These are phyloP conservation scores for Piprites chloris DNA, from an alignment of 2,113 vertebrate species.

Conservation along the genomic window DNA sequence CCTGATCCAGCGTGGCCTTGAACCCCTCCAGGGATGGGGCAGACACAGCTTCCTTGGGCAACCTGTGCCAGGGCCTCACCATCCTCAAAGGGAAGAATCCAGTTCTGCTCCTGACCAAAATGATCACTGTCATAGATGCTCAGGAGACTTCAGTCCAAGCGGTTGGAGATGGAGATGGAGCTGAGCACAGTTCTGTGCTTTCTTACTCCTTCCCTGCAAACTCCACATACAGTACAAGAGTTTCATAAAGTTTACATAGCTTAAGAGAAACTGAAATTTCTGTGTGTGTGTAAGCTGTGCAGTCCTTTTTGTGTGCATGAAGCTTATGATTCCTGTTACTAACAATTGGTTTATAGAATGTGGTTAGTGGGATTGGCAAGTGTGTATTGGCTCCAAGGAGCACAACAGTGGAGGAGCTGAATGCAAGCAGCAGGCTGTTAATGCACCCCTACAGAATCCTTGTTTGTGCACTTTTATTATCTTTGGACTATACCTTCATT, in stretches of 20 bases:
- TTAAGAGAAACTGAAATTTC: not conserved
- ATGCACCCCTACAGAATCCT: not conserved
- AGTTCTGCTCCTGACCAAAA: not conserved
- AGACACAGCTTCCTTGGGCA: not conserved
- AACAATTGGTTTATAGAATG: constrained; percentile 6
- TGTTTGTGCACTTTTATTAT: not conserved
- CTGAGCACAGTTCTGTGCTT: not conserved
- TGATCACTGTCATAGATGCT: not conserved
- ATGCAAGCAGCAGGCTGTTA: not conserved
- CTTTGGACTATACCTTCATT: not conserved
- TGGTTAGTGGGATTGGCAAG: constrained; percentile 10
- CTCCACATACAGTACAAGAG: not conserved
- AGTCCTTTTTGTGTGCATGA: not conserved
- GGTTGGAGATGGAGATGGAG: not conserved
- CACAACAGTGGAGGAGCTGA: not conserved
- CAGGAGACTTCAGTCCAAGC: not conserved
- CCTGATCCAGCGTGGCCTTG: not conserved
- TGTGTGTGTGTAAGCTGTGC: not conserved
- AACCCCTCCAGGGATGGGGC: not conserved
- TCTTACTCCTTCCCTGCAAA: not conserved
- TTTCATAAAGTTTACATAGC: not conserved
- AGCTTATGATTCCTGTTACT: not conserved
- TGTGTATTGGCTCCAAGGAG: not conserved
- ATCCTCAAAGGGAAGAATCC: not conserved
- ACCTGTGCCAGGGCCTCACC: not conserved